These are phyloP conservation scores for Donacobius atricapilla DNA, from an alignment of 2,113 vertebrate species.

Conservation along the genomic window DNA sequence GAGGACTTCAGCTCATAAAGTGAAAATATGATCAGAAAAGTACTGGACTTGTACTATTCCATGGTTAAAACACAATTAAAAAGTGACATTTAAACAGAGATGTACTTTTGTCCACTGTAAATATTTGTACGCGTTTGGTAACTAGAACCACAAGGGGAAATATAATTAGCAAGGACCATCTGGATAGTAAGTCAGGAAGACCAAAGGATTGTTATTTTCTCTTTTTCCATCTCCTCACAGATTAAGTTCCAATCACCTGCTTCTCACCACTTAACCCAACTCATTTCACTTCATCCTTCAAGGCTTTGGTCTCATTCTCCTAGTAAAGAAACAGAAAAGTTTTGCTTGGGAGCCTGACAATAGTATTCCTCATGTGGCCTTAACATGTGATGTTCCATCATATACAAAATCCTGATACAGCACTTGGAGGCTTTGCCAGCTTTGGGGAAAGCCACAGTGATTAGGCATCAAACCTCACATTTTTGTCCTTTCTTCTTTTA, in stretches of 20 bases:
- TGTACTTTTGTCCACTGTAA: not conserved
- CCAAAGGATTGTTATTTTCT: not conserved
- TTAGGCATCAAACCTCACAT: not conserved
- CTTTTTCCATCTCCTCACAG: not conserved
- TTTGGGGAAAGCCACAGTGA: not conserved
- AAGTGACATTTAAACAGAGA: not conserved
- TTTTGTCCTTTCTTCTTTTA: not conserved
- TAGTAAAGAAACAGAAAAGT: not conserved
- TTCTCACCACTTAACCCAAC: not conserved
- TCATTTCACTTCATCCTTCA: not conserved
- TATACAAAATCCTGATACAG: not conserved
- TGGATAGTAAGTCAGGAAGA: not conserved
- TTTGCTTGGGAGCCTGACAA: not conserved
- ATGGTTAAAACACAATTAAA: not conserved
- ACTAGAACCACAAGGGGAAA: not conserved
- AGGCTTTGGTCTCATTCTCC: not conserved
- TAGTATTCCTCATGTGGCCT: not conserved
- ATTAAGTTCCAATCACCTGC: not conserved
- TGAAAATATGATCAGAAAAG: not conserved
- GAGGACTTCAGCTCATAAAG: not conserved
- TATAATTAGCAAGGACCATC: not conserved
- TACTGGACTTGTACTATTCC: not conserved
- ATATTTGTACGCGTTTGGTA: conserved; percentile 16
- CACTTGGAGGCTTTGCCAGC: not conserved
- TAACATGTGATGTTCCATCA: not conserved